Evolutionary conservation across 1,140 invertebrate species (phyloP).

Genomic region (Meloidogyne hapla): DNA sequence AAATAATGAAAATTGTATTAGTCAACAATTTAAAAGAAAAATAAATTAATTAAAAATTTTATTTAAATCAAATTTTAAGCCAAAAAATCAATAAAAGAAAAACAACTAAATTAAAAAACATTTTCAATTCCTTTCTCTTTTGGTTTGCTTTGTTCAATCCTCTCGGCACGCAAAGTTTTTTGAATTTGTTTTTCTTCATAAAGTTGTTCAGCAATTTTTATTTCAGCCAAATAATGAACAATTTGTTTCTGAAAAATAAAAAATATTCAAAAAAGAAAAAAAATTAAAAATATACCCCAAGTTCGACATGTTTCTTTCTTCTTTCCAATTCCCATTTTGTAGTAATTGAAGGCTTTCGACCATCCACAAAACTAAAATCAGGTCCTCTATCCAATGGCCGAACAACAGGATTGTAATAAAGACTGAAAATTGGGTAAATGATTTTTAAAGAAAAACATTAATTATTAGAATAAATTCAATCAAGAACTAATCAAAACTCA

Average conservation of each 20-base stretch:
- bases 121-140: conserved; percentile 29
- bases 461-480: no score
- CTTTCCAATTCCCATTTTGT: conserved; percentile 38
- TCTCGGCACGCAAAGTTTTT: neutral
- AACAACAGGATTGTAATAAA: conserved; percentile 50
- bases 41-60: neutral
- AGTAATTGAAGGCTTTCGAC: conserved; percentile 37
- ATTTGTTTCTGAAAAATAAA: conserved; percentile 49
- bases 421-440: conserved; percentile 38
- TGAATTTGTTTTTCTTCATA: conserved; percentile 26
- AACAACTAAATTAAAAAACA: conserved; percentile 23
- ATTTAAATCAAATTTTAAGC: no score
- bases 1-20: neutral
- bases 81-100: no score
- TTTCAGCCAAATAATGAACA: conserved; percentile 43
- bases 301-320: conserved; percentile 43
- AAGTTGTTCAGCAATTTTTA: conserved; percentile 45
- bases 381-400: conserved; percentile 49
- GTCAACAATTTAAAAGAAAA: neutral
- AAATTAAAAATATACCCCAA: conserved; percentile 40
- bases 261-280: neutral
- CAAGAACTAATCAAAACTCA: no score
- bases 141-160: conserved; percentile 28
- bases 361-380: conserved; percentile 53
- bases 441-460: no score